Conservation (phyloP, 2,797 vertebrate species). For the Arnoldichthys spilopterus region DNA sequence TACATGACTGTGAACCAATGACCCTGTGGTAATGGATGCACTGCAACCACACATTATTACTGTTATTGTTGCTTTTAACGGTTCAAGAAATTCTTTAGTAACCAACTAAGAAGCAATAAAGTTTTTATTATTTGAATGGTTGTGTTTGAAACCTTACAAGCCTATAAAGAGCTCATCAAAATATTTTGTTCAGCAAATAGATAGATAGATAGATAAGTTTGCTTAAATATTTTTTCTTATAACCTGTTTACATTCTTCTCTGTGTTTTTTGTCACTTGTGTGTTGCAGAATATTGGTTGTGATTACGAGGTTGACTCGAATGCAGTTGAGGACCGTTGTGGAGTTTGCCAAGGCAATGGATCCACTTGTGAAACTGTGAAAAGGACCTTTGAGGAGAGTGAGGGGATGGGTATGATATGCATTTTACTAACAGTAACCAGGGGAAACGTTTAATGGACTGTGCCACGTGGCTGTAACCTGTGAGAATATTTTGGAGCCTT, state of each 20-base stretch:
- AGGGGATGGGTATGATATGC: slow-evolving; percentile 86
- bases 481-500: not conserved
- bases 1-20: too few species aligned
- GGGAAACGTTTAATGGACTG: not conserved
- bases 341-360: slow-evolving; percentile 90
- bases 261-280: not conserved
- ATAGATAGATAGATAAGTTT: not conserved
- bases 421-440: not conserved
- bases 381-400: slow-evolving; percentile 87
- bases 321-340: slow-evolving; percentile 90
- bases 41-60: too few species aligned
- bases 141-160: too few species aligned
- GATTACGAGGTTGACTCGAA: slow-evolving; percentile 91
- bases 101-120: too few species aligned
- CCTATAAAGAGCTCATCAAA: too few species aligned
- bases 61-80: too few species aligned
- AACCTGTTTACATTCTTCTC: not conserved
- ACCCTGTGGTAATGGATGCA: too few species aligned
- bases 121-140: too few species aligned
- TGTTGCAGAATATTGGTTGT: slow-evolving; percentile 89
- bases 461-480: not conserved
- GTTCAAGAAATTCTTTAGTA: too few species aligned
- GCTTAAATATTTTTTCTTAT: not conserved
- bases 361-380: slow-evolving; percentile 92
- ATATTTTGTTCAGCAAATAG: too few species aligned